Base-by-base conservation (phyloP, 2,888 invertebrate genomes). In the Heteromyza rotundicornis region DNA sequence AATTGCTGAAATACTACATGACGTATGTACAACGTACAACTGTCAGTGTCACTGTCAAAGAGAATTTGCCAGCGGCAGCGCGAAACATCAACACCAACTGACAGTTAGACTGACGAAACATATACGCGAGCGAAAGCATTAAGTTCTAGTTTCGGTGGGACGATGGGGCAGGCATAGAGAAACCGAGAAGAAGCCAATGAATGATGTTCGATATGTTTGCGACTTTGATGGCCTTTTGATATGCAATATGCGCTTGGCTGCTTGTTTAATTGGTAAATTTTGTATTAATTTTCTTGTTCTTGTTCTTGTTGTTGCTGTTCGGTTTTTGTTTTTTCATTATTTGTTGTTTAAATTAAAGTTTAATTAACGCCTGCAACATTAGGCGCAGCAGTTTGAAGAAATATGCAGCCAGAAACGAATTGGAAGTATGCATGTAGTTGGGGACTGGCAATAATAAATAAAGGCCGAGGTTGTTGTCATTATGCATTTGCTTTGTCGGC, bases 1-100 rank as follows among this genome's bases (percentile, higher is more conserved):
- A 59, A 59, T 47, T 2, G 19, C 20, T 19, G 47, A 5, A 19
- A 20, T 20, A 47, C 19, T 22, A 22, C 36, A 36, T n/a, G n/a
- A n/a, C n/a, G n/a, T n/a, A 20, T n/a, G 51, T 2, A 53, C 8
- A 16, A 32, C 3, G 22, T 35, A 20, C 40, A 63, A 61, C 53
- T 59, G 55, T 32, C 52, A 60, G 59, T 49, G 51, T 50, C 60
- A 61, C 50, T 60, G 32, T 44, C 59, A 56, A 24, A 50, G 58
- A 50, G 55, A 54, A 60, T 49, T 20, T 53, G 49, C 53, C 55
- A 36, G 55, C 59, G 58, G 53, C 57, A 57, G 35, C 17, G 40
- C 24, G 40, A 59, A 58, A 19, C 36, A 52, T 2, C 24, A 49
- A 44, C 44, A 54, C n/a, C 54, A 54, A 59, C 23, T 35, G 36